phyloP scores from a whole-genome alignment of 1,140 invertebrate genomes.

The Sarcophaga peregrina region DNA sequence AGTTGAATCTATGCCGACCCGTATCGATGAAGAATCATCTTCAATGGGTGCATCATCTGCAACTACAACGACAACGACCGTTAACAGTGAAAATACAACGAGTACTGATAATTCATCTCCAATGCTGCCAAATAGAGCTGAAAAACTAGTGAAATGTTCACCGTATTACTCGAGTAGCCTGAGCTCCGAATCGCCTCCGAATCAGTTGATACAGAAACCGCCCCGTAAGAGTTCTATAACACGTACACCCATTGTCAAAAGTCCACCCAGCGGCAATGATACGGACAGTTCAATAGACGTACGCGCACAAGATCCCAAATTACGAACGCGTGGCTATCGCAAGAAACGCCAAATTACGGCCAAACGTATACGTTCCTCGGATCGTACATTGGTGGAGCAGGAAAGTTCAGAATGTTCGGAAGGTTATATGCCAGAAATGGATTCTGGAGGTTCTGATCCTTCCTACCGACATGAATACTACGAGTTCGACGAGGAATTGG shows the following conservation, averaged over 20 bases:
- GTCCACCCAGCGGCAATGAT: slow-evolving; percentile 76
- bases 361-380: slow-evolving; percentile 68
- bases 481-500: slow-evolving; percentile 67
- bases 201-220: slow-evolving; percentile 71
- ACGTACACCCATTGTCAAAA: slow-evolving; percentile 67
- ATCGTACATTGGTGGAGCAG: slow-evolving; percentile 68
- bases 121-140: slow-evolving; percentile 64
- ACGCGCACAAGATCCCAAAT: slow-evolving; percentile 70
- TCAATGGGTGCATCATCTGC: slow-evolving; percentile 56
- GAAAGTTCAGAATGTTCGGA: slow-evolving; percentile 74
- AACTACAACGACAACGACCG: slow-evolving; percentile 61
- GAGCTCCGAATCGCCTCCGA: slow-evolving; percentile 75
- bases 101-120: slow-evolving; percentile 65
- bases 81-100: slow-evolving; percentile 56
- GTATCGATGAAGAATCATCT: slow-evolving; percentile 56
- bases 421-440: slow-evolving; percentile 75
- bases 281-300: slow-evolving; percentile 76
- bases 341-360: slow-evolving; percentile 71
- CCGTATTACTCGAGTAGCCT: slow-evolving; percentile 78
- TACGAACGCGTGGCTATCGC: slow-evolving; percentile 72
- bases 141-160: slow-evolving; percentile 74
- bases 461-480: slow-evolving; percentile 70
- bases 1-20: slow-evolving; percentile 56
- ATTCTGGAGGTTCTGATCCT: slow-evolving; percentile 73
- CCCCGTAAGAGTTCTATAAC: slow-evolving; percentile 69